A percentile compares a stretch with the other conserved stretches of the same genome.
These are phyloP conservation scores for Bucorvus abyssinicus DNA, from an alignment of 2,797 vertebrate species.

Conservation along the genomic window DNA sequence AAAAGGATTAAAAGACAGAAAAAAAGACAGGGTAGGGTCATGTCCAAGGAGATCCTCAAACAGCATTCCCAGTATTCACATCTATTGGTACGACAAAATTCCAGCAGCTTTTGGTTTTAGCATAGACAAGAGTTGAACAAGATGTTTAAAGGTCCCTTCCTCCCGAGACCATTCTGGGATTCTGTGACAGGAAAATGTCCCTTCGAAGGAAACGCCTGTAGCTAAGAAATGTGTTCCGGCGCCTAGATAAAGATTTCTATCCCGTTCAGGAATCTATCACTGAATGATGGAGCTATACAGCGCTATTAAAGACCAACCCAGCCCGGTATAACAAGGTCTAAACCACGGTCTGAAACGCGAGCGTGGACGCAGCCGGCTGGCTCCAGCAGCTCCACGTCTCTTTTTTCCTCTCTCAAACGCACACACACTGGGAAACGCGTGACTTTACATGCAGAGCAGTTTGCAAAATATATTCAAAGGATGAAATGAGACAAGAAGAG, in stretches of 20 bases:
- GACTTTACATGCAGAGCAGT: not conserved
- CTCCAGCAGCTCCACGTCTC: not conserved
- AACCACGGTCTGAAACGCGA: not conserved
- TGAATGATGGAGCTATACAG: not conserved
- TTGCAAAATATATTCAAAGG: not conserved
- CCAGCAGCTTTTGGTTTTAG: slow-evolving; percentile 51
- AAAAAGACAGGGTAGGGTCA: not conserved
- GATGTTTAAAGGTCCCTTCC: not conserved
- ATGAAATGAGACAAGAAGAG: not conserved
- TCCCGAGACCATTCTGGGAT: not conserved
- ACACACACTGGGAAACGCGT: accelerated
- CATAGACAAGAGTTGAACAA: not conserved
- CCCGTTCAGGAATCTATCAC: not conserved
- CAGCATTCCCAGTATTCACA: not conserved
- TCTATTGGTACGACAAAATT: not conserved
- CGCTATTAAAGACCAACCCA: not conserved
- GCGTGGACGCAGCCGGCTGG: not conserved
- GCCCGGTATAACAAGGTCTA: accelerated
- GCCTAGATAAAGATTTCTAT: slow-evolving; percentile 5
- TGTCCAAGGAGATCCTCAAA: not conserved
- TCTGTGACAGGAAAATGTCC: slow-evolving; percentile 54
- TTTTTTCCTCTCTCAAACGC: not conserved
- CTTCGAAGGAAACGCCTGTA: slow-evolving; percentile 74
- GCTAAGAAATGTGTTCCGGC: slow-evolving; percentile 6
- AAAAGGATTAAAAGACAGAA: not conserved